These are phyloP conservation scores for Syngnathoides biaculeatus DNA, from an alignment of 2,113 vertebrate genomes.

Conservation along the genomic window DNA sequence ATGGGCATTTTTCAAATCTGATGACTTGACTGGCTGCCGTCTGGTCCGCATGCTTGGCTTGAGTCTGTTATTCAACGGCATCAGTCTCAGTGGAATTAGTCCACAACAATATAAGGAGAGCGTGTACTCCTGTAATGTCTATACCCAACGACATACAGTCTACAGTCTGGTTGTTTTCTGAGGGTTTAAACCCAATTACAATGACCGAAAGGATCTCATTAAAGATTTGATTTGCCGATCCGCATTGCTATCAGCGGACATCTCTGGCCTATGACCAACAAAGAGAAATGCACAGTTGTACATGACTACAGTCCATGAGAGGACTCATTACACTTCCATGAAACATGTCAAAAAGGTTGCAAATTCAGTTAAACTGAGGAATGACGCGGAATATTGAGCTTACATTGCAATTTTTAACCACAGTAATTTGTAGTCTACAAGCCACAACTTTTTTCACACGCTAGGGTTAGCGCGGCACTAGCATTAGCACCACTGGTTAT, in stretches of 20 bases:
- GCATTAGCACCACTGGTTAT: too few species aligned
- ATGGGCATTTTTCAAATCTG: slow-evolving; percentile 39
- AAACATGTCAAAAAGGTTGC: not conserved
- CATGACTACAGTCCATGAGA: not conserved
- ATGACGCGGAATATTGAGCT: not conserved
- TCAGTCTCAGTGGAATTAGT: slow-evolving; percentile 16
- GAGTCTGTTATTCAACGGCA: slow-evolving; percentile 3
- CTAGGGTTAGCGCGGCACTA: too few species aligned
- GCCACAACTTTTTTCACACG: too few species aligned
- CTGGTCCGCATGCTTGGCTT: slow-evolving; percentile 19
- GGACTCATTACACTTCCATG: not conserved
- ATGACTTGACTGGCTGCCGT: slow-evolving; percentile 11
- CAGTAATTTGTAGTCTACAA: too few species aligned
- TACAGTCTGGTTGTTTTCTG: not conserved
- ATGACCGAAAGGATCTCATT: not conserved
- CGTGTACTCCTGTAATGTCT: not conserved
- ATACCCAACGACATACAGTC: too few species aligned
- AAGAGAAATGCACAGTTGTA: not conserved
- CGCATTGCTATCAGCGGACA: not conserved
- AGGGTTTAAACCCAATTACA: not conserved
- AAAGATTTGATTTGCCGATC: not conserved
- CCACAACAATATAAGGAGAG: slow-evolving; percentile 4
- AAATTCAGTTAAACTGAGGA: not conserved
- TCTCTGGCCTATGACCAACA: not conserved
- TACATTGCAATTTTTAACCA: not conserved